Percentiles rank a stretch among this genome's conserved stretches.
phyloP scores from a whole-genome alignment of 2,888 invertebrate genomes.

The Hemaris fuciformis region DNA sequence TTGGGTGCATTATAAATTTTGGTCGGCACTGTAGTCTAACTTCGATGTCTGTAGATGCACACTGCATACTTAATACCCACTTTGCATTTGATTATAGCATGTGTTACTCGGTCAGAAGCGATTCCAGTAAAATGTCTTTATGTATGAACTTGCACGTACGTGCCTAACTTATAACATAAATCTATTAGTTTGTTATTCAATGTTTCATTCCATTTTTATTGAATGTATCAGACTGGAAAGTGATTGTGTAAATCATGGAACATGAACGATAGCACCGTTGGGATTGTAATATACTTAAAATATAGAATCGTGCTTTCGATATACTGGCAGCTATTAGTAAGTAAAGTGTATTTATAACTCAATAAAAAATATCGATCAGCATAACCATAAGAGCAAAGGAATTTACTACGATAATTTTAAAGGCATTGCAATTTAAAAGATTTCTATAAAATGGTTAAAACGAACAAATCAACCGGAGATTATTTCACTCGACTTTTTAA shows the following conservation, averaged over 20 bases:
- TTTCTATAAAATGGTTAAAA: too few relatives aligned
- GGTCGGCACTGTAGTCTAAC: background rate
- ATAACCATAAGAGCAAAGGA: too few relatives aligned
- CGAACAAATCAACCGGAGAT: too few relatives aligned
- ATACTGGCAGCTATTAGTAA: too few relatives aligned
- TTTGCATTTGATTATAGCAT: constrained; percentile 47
- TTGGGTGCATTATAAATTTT: background rate
- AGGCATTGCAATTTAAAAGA: too few relatives aligned
- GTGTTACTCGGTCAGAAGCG: constrained; percentile 4
- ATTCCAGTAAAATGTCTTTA: constrained; percentile 1
- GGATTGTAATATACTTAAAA: too few relatives aligned
- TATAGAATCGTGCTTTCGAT: too few relatives aligned
- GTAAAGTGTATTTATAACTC: too few relatives aligned
- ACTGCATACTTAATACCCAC: constrained; percentile 40
- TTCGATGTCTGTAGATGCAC: constrained; percentile 26
- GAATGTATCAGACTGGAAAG: background rate
- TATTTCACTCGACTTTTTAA: too few relatives aligned
- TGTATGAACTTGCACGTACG: background rate
- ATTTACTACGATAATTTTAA: too few relatives aligned
- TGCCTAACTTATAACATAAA: background rate
- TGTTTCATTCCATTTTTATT: background rate
- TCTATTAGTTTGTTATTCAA: background rate
- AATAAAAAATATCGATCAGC: too few relatives aligned
- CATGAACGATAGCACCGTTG: too few relatives aligned
- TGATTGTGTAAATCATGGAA: background rate